phyloP scores from a whole-genome alignment of 2,797 vertebrate species.

The Triplophysa yarkandensis region DNA sequence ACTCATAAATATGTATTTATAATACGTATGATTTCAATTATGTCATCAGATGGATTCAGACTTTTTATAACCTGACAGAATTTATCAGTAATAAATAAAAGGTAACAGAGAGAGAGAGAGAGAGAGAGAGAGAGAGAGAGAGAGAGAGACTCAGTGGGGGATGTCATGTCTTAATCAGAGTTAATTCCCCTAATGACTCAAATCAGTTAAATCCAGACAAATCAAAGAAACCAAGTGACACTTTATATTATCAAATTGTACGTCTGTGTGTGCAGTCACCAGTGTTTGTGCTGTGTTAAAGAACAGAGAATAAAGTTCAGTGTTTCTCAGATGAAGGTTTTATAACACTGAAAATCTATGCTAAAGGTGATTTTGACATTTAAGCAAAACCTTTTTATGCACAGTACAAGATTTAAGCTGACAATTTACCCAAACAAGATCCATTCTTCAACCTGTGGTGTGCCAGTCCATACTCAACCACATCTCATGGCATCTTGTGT shows the following conservation, averaged over 20 bases:
- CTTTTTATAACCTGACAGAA: too few species aligned
- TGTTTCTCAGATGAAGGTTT: background rate
- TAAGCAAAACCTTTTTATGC: background rate
- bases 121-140: background rate
- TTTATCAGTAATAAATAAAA: too few species aligned
- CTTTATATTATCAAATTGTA: conserved; percentile 27
- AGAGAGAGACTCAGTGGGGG: background rate
- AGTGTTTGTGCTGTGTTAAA: background rate
- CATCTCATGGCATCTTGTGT: background rate
- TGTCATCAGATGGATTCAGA: background rate
- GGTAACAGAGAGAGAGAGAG: background rate
- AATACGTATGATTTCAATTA: background rate
- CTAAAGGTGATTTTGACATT: background rate
- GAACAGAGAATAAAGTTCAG: background rate
- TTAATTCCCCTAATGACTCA: conserved; percentile 15
- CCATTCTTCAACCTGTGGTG: background rate
- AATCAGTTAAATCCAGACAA: conserved; percentile 1
- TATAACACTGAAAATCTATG: background rate
- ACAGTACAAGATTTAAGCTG: too few species aligned
- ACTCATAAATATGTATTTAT: background rate
- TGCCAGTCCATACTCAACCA: background rate
- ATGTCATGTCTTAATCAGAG: background rate
- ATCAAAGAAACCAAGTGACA: conserved; percentile 58
- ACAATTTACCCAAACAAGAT: background rate
- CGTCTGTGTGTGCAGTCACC: background rate